Base-by-base conservation (phyloP, 1,140 invertebrate genomes). In the Bombus confusus region DNA sequence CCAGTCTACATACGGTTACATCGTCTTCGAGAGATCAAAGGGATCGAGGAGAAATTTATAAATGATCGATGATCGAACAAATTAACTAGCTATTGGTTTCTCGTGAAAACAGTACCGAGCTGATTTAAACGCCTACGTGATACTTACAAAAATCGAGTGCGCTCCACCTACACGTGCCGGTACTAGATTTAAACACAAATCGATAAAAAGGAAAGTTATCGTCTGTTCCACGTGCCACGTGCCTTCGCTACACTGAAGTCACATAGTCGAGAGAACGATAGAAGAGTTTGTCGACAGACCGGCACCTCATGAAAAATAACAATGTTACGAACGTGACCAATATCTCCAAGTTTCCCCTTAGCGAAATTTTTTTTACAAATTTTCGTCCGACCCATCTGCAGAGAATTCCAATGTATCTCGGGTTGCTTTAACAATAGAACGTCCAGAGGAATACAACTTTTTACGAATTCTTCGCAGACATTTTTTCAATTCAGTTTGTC, bases 181-280 rank as follows among this genome's bases (percentile, higher is more conserved):
- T 25, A 22, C 43, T 69, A 68, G 66, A 72, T 79, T 41, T 43
- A 25, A 79, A 79, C 75, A 34, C n/a, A 37, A 39, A 47, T 71
- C 82, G 82, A 79, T 84, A 72, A 79, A 71, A 84, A 59, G 43
- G 3, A 71, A 52, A 84, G 66, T 79, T 79, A 79, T 71, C 10
- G 75, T 43, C 22, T 25, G 47, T 69, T 22, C 66, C 59, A n/a
- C 13, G 76, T 84, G 39, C 75, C 76, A 69, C 76, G 47, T 71
- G 66, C 39, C 37, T 12, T 9, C 2, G 47, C 37, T 66, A 25
- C 47, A 31, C 8, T 57, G 1, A 41, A 41, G 39, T 62, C 43
- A 62, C 59, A 66, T 47, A 79, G 43, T 84, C 75, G 39, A 22
- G 34, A 13, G 31, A 59, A 71, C 52, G 22, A 25, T 25, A 22